Evolutionary conservation across 2,888 invertebrate genomes (phyloP).

Genomic region (Lepidocyrtinus sp.): DNA sequence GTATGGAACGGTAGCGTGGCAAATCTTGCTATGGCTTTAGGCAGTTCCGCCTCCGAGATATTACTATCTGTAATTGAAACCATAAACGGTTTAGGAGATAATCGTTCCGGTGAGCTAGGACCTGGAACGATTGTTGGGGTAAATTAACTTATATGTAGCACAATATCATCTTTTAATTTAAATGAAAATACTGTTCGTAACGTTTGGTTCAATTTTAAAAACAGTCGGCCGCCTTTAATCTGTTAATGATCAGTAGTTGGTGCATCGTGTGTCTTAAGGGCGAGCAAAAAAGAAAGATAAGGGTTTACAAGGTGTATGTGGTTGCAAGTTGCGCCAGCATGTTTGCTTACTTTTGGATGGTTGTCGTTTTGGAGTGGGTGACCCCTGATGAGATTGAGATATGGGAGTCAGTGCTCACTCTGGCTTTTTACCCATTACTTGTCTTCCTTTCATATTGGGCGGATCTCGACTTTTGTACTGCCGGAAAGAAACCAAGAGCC

Average conservation of each 20-base stretch:
- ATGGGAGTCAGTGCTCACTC: slow-evolving; percentile 77
- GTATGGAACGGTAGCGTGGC: slow-evolving; percentile 77
- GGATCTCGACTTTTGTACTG: slow-evolving; percentile 74
- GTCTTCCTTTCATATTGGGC: slow-evolving; percentile 75
- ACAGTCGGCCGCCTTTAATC: slow-evolving; percentile 76
- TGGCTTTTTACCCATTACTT: slow-evolving; percentile 75
- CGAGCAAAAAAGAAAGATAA: slow-evolving; percentile 72
- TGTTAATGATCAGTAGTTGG: slow-evolving; percentile 75
- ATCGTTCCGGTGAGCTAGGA: slow-evolving; percentile 20
- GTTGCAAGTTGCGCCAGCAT: slow-evolving; percentile 73
- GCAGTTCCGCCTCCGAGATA: slow-evolving; percentile 76
- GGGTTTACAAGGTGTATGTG: slow-evolving; percentile 73
- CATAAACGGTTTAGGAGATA: slow-evolving; percentile 69
- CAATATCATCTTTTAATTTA: not conserved
- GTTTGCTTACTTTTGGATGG: slow-evolving; percentile 77
- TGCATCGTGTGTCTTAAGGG: slow-evolving; percentile 74
- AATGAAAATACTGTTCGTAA: too few species aligned
- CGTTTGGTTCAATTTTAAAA: not conserved
- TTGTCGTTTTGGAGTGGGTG: slow-evolving; percentile 73
- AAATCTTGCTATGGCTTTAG: slow-evolving; percentile 76
- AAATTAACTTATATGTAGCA: too few species aligned
- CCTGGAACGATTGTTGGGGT: slow-evolving; percentile 72
- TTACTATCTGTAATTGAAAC: slow-evolving; percentile 75
- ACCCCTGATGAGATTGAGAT: slow-evolving; percentile 74
- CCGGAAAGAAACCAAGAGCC: not conserved